Base-by-base conservation (phyloP, 2,113 vertebrate species). In the Pachyramphus minor region DNA sequence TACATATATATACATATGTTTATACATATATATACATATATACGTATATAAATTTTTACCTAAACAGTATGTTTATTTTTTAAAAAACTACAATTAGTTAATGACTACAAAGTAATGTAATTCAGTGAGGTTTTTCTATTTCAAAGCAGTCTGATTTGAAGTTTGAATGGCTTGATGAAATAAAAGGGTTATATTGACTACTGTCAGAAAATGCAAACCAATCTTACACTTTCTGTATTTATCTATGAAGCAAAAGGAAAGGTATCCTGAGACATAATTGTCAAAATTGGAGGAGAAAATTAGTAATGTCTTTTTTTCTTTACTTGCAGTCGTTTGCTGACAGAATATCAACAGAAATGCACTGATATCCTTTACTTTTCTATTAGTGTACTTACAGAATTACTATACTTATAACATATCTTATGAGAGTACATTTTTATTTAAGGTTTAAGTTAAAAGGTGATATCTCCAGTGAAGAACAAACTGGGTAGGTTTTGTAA, bases 321-420 rank as follows among this genome's bases (percentile, higher is more conserved):
- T 72, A 97, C 60, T 97, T 97, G 35, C 97, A 99, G 99, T 95
- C 98, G 91, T 74, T 95, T 99, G 89, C 95, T 99, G 87, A 98
- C 97, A 25, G 98, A 99, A 28, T 99, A 99, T 93, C 98, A 99
- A 96, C 98, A 98, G 97, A 99, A 99, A 69, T 98, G 98, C 94
- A 98, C 98, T 96, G 98, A 99, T 99, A 99, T 99, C 99, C 98
- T 99, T 75, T 79, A 33, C 49, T 60, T 17, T 33, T 63, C 30
- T 63, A 20, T 84, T 77, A 17, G 14, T 28, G 35, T 88, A 49
- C 22, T 66, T 74, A 50, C 10, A 21, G 24, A 41, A 75, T 78
- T 59, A 24, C 8, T 56, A 5, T n/a, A 47, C 35, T 22, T 75
- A 11, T 25, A 64, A 7, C 17, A 27, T 50, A 58, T 58, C 28